phyloP scores from a whole-genome alignment of 1,140 invertebrate species.

The Drosophila sp. region DNA sequence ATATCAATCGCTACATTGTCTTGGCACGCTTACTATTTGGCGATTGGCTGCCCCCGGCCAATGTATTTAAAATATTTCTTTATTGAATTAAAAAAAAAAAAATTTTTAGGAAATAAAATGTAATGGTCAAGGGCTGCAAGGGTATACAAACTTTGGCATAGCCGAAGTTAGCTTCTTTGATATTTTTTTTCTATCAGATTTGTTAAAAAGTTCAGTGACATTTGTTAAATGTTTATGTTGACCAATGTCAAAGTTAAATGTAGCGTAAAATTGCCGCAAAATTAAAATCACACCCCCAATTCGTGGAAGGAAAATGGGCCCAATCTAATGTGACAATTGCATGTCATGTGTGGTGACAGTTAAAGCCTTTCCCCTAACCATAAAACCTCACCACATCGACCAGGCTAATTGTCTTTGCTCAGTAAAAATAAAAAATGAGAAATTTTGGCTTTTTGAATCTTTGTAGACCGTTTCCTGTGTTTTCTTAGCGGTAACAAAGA shows the following conservation, averaged over 20 bases:
- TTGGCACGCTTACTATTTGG: too few relatives aligned
- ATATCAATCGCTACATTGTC: too few relatives aligned
- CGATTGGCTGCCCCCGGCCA: too few relatives aligned
- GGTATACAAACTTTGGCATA: too few relatives aligned
- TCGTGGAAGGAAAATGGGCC: neutral
- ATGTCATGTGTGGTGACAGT: conserved; percentile 63
- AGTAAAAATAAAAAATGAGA: conserved; percentile 16
- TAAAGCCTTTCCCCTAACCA: conserved; percentile 25
- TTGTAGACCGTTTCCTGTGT: conserved; percentile 70
- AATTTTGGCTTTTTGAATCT: conserved; percentile 34
- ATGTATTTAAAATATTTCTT: too few relatives aligned
- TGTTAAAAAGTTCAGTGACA: conserved; percentile 40
- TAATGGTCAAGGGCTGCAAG: too few relatives aligned
- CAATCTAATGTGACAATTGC: conserved; percentile 69
- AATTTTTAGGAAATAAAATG: too few relatives aligned
- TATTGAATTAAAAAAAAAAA: too few relatives aligned
- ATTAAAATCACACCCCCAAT: conserved; percentile 48
- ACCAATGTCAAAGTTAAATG: conserved; percentile 57
- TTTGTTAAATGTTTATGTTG: conserved; percentile 15
- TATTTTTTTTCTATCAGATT: conserved; percentile 6
- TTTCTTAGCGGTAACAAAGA: conserved; percentile 36
- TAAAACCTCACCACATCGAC: neutral
- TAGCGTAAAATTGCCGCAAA: conserved; percentile 72
- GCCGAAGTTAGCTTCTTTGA: too few relatives aligned
- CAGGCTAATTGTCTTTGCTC: conserved; percentile 64